A percentile compares a stretch with the other conserved stretches of the same genome.
phyloP scores from a whole-genome alignment of 2,888 invertebrate genomes.

The Metalampra italica region DNA sequence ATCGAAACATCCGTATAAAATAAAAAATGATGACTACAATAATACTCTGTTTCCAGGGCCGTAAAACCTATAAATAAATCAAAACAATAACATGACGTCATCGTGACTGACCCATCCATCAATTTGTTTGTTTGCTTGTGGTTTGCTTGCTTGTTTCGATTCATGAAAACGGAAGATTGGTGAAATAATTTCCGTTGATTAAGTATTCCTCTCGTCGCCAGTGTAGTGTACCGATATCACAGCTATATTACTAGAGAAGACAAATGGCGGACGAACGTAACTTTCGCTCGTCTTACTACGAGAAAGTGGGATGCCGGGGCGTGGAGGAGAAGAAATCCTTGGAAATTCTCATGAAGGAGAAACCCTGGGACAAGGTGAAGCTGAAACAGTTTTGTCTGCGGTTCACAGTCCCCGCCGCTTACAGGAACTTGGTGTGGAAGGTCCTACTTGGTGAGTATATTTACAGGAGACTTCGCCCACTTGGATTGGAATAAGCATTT shows the following conservation, averaged over 20 bases:
- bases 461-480: too few species aligned
- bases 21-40: too few species aligned
- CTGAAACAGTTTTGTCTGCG: slow-evolving; percentile 91
- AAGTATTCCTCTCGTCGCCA: not conserved
- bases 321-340: slow-evolving; percentile 94
- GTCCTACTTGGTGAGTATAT: slow-evolving; percentile 84
- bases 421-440: slow-evolving; percentile 91
- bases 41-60: too few species aligned
- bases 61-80: too few species aligned
- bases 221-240: too few species aligned
- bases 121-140: too few species aligned
- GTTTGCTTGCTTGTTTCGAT: too few species aligned
- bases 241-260: not conserved
- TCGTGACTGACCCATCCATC: too few species aligned
- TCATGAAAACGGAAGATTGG: too few species aligned
- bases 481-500: too few species aligned
- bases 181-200: not conserved
- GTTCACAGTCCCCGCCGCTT: slow-evolving; percentile 89
- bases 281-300: slow-evolving; percentile 90
- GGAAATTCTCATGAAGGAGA: slow-evolving; percentile 92
- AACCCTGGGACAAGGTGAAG: slow-evolving; percentile 87
- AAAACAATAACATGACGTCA: too few species aligned
- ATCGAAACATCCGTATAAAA: too few species aligned
- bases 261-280: slow-evolving; percentile 84
- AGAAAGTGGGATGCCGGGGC: slow-evolving; percentile 92